Base-by-base conservation (phyloP, 2,888 invertebrate genomes). In the Monoplex corrugatus region DNA sequence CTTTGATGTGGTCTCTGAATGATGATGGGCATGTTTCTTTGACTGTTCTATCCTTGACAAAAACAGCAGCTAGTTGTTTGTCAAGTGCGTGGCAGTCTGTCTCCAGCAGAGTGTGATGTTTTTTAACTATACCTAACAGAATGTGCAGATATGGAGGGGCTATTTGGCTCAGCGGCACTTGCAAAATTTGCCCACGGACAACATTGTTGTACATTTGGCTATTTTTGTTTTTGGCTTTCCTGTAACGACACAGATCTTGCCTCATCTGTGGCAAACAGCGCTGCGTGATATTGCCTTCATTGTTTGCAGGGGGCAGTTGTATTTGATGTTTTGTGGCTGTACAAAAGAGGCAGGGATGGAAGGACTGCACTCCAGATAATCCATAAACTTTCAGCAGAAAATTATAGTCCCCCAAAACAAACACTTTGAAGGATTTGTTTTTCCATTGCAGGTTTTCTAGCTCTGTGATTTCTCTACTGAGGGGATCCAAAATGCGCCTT, bases 351-450 rank as follows among this genome's bases (percentile, higher is more conserved):
- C 50, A 84, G 44, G 45, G 84, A 3, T 84, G 35, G 43, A n/a
- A 45, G 10, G 45, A 32, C 40, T 32, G n/a, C 13, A 50, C 84
- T 0, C 84, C 84, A 32, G 84, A 43, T 32, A 45, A 28, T 23
- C 84, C 84, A 84, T 43, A 84, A 16, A 45, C 19, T n/a, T 44
- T 84, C 44, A 32, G 44, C 28, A 84, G n/a, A 32, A 84, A 84
- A 45, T 50, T 45, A 35, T 84, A 84, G 35, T 84, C 50, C 28
- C 84, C 84, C 13, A 45, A 43, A 16, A 45, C 16, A 45, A 84
- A 45, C 16, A 84, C 23, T 45, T 50, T 84, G 19, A 84, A 45
- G 13, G 10, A 45, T 45, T 84, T 84, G 45, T 45, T 45, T 84
- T 84, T n/a, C 45, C 50, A 43, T 35, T n/a, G 28, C 10, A 43